Conservation (phyloP, 2,113 vertebrate genomes). For the Podilymbus podiceps region DNA sequence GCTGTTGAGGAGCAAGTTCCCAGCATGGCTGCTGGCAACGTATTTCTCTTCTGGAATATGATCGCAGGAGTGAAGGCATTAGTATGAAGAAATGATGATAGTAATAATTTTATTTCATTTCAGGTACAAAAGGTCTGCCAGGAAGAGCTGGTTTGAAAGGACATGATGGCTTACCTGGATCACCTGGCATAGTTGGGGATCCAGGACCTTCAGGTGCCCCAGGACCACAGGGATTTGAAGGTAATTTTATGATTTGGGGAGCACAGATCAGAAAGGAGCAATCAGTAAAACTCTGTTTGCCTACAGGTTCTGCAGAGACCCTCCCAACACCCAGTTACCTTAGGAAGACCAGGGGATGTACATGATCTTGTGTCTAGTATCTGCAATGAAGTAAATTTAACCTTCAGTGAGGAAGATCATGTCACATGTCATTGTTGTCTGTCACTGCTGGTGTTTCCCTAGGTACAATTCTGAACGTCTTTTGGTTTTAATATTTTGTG, state of each 20-base stretch:
- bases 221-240: constrained; percentile 84
- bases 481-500: background rate
- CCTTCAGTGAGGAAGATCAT: background rate
- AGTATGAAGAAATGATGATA: background rate
- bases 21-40: background rate
- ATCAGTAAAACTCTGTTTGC: background rate
- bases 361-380: background rate
- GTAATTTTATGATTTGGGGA: constrained; percentile 51
- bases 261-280: background rate
- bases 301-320: background rate
- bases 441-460: background rate
- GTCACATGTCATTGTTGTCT: background rate
- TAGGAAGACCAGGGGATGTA: background rate
- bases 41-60: background rate
- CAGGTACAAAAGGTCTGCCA: constrained; percentile 84
- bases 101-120: background rate
- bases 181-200: constrained; percentile 80
- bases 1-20: background rate
- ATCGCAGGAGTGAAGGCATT: background rate
- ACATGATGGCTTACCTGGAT: constrained; percentile 76
- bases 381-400: background rate
- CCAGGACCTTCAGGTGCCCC: constrained; percentile 79
- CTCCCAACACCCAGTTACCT: background rate
- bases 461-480: background rate
- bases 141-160: constrained; percentile 84